Evolutionary conservation across 2,797 vertebrate species (phyloP), one percentile per base, ranked within the genome.

Genomic region (Trachurus trachurus): DNA sequence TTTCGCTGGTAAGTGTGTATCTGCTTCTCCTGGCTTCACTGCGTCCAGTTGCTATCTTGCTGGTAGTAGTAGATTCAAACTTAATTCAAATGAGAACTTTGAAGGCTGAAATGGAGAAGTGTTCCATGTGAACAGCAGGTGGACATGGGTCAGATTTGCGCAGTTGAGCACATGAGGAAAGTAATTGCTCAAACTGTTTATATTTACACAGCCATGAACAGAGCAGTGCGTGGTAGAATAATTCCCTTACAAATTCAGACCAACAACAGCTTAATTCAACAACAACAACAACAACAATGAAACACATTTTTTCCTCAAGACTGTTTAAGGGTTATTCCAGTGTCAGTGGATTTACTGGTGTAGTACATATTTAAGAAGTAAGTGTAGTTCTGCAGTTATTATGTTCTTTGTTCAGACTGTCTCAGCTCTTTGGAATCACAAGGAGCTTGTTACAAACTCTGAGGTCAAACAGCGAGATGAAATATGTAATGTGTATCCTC

Each of bases 401-500:
- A 78, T 73, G 40, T 71, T 84, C 66, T 83, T 78, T 82, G 74
- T 84, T 84, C 54, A 31, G 66, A 76, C 57, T n/a, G 66, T 56
- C 76, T 58, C 56, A 49, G 58, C 42, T 81, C 72, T 71, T 34
- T 71, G 63, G 80, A 80, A 84, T 85, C 80, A 81, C 83, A 78
- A 69, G 64, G 37, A 82, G 76, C 79, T 87, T 84, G 80, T 74
- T 85, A 44, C 71, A 81, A 80, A 87, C 76, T 81, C 79, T 31
- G 76, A 89, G 91, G 90, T 92, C 89, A 88, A 89, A 80, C 80
- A 77, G 59, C 4, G 4, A 78, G 79, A 90, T 90, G 71, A 93
- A 93, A 92, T 89, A 85, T 91, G 90, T 84, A 91, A 91, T 68
- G 74, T 88, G 81, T 92, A 91, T 90, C 82, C 78, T 90, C 78